Evolutionary conservation across 2,888 invertebrate species (phyloP), one percentile per base, ranked within the genome.

Genomic region (Drosophila nr. perissopoda): DNA sequence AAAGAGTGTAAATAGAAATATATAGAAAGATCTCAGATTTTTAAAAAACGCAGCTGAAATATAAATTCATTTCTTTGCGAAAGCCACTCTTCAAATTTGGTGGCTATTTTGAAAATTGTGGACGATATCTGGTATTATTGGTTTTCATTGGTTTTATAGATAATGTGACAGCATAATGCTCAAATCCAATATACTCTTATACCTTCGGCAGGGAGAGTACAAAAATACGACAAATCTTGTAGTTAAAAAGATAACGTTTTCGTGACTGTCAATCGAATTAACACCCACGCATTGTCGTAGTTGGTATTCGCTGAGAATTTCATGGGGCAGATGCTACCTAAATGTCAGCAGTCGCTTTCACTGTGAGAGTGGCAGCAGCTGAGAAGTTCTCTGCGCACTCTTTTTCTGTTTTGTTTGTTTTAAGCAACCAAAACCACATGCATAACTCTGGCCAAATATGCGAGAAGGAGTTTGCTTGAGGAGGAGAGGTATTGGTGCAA

Each of bases 371-470:
- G 36, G 51, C 58, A 25, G 65, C 31, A 64, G 49, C 38, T 40
- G 31, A 54, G 49, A 49, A 62, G 70, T 69, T 69, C 70, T 68
- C 61, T 65, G 33, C 53, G 57, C 64, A 70, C 56, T 61, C n/a
- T 53, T 34, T 53, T 27, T 40, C 56, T 53, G 36, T 34, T 27
- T 40, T 60, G 16, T 53, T 42, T 38, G 52, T 67, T 57, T 58
- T 36, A 51, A 59, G 63, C 48, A 49, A 76, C 73, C 69, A 56
- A 69, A 54, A 71, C 65, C 78, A 51, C 78, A 81, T 80, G 75
- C 78, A 80, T 80, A 78, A 68, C 82, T 81, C 52, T 62, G 69
- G 56, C 80, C 81, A 80, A 81, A 80, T 80, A 75, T 72, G 81
- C 63, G 62, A 67, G 52, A 45, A 38, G 56, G 53, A 58, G 27